These are phyloP conservation scores for Strigops habroptila DNA, from an alignment of 2,113 vertebrate species.

Conservation along the genomic window DNA sequence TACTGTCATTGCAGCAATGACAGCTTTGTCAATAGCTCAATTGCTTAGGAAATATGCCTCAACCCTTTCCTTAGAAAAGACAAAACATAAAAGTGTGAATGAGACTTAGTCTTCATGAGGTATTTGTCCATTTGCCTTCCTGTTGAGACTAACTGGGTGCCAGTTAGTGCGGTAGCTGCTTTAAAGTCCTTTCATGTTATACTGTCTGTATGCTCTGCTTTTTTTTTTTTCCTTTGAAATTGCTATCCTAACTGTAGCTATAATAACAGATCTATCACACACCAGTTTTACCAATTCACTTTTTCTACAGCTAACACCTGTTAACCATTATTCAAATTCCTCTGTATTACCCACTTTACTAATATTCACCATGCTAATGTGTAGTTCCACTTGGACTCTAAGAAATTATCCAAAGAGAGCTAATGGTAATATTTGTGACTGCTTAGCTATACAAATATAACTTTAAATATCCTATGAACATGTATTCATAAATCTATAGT, in stretches of 20 bases:
- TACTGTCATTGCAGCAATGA: neutral
- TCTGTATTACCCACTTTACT: neutral
- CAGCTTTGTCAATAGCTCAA: fast-evolving
- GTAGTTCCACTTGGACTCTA: neutral
- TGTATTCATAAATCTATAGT: neutral
- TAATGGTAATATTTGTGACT: neutral
- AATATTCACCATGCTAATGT: neutral
- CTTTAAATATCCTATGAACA: neutral
- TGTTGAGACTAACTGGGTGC: neutral
- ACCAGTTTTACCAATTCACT: neutral
- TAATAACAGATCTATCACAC: neutral
- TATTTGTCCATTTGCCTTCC: neutral
- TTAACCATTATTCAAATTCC: neutral
- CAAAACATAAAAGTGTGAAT: neutral
- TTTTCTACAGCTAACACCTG: neutral
- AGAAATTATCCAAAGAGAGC: neutral
- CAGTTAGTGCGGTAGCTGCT: neutral
- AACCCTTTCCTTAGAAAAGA: neutral
- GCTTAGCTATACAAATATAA: neutral
- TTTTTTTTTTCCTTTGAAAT: neutral
- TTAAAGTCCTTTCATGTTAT: neutral
- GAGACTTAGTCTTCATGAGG: neutral
- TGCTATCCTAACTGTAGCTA: neutral
- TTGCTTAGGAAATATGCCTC: neutral
- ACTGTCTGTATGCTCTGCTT: neutral